phyloP scores from a whole-genome alignment of 92 coral and sea anemone genomes.

The Heliopora coerulea region DNA sequence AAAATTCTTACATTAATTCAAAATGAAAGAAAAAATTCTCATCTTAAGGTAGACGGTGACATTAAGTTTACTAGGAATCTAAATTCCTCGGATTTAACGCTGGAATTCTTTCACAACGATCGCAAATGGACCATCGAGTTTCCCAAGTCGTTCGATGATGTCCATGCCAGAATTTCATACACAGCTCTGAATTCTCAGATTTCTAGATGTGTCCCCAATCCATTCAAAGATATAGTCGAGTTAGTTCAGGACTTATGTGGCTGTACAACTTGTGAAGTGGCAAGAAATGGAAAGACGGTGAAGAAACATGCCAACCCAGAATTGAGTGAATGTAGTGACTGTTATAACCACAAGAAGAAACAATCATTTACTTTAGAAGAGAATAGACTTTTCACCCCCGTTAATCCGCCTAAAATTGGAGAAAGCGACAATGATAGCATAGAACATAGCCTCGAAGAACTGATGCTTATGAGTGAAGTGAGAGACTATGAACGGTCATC shows the following conservation, averaged over 20 bases:
- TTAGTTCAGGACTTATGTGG: not conserved
- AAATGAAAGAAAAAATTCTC: not conserved
- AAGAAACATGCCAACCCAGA: too few relatives aligned
- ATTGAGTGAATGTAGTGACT: too few relatives aligned
- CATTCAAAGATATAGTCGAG: not conserved
- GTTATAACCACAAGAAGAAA: too few relatives aligned
- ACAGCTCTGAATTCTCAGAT: not conserved
- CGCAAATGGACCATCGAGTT: slow-evolving; percentile 20
- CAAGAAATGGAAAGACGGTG: not conserved
- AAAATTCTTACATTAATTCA: not conserved
- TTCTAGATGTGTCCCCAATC: not conserved
- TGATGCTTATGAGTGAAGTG: too few relatives aligned
- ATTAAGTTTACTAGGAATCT: not conserved
- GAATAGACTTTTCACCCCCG: too few relatives aligned
- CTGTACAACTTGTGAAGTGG: not conserved
- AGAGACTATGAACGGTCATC: too few relatives aligned
- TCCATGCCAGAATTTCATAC: not conserved
- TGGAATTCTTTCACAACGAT: slow-evolving; percentile 27
- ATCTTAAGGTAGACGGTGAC: not conserved
- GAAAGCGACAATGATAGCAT: too few relatives aligned
- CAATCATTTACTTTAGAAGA: too few relatives aligned
- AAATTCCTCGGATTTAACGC: not conserved
- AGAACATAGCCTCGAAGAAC: too few relatives aligned
- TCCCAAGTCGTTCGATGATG: slow-evolving; percentile 3
- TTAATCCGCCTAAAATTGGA: too few relatives aligned